Evolutionary conservation across 2,888 invertebrate genomes (phyloP).

Genomic region (Spodoptera littoralis): DNA sequence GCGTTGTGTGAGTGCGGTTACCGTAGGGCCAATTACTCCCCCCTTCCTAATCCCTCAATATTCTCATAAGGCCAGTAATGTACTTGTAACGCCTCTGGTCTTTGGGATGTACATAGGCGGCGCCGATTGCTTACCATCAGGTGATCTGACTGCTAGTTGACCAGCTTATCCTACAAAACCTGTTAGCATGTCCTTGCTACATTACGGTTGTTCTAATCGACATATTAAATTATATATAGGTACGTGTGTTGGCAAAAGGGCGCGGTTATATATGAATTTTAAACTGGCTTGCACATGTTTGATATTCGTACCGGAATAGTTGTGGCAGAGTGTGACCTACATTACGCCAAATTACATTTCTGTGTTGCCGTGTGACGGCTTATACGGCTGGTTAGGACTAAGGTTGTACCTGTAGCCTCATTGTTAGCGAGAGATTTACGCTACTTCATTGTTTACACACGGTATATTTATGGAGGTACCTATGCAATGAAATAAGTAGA

Average conservation of each 20-base stretch:
- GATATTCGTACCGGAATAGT: conserved; percentile 60
- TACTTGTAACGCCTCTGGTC: too few species aligned
- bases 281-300: conserved; percentile 68
- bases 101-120: too few species aligned
- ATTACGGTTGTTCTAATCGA: conserved; percentile 56
- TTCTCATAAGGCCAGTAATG: too few species aligned
- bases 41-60: too few species aligned
- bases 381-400: neutral
- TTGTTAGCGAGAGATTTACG: neutral
- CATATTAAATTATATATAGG: conserved; percentile 39
- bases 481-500: too few species aligned
- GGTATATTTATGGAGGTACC: too few species aligned
- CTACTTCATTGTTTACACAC: neutral
- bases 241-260: conserved; percentile 62
- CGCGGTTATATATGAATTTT: conserved; percentile 83
- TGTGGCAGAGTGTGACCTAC: conserved; percentile 74
- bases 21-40: too few species aligned
- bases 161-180: too few species aligned
- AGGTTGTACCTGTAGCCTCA: neutral
- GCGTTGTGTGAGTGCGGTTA: too few species aligned
- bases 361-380: conserved; percentile 16
- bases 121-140: too few species aligned
- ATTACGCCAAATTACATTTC: conserved; percentile 65
- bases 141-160: too few species aligned
- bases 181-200: conserved; percentile 64